Base-by-base conservation (phyloP, 1,140 invertebrate genomes). In the Meloidogyne chitwoodi region DNA sequence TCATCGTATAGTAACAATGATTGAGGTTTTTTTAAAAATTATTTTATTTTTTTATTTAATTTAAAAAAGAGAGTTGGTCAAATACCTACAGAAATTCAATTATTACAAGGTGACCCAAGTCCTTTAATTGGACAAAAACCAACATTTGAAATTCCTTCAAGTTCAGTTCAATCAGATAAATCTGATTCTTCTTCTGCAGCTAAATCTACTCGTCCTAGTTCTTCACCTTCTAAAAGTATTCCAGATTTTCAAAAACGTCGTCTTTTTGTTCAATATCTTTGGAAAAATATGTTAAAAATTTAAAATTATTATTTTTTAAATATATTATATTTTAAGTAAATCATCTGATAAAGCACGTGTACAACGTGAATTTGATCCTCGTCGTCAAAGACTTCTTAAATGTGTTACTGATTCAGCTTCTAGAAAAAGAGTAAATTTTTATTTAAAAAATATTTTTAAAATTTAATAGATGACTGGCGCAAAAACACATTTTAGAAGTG, bases 1-100 rank as follows among this genome's bases (percentile, higher is more conserved):
- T 63, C 85, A 86, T 76, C 80, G 85, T n/a, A 86, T 86, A 67
- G 84, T 87, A 19, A 86, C 85, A 14, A 86, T 87, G 85, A 87
- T 86, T 67, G 85, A 86, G 24, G 82, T 85, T 61, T 27, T 2
- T 26, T 56, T n/a, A 31, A 34, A 80, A 16, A n/a, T 44, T 31
- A 41, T n/a, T 56, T 56, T n/a, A n/a, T 5, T 6, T 27, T 27
- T 38, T 79, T n/a, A 41, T 68, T 61, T 8, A 6, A 8, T 38
- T 38, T 31, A 31, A 31, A 38, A 69, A 41, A 70, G 68, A 38
- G 68, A 61, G 38, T 70, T 26, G 68, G 68, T 8, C 68, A 69
- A 16, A 12, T 14, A 24, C 29, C 68, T 16, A 12, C 22, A 38
- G 34, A 31, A n/a, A 48, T 2, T 22, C 29, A 34, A 61, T 14